These are phyloP conservation scores for Cyanocitta stelleri DNA, from an alignment of 2,113 vertebrate genomes.

Conservation along the genomic window DNA sequence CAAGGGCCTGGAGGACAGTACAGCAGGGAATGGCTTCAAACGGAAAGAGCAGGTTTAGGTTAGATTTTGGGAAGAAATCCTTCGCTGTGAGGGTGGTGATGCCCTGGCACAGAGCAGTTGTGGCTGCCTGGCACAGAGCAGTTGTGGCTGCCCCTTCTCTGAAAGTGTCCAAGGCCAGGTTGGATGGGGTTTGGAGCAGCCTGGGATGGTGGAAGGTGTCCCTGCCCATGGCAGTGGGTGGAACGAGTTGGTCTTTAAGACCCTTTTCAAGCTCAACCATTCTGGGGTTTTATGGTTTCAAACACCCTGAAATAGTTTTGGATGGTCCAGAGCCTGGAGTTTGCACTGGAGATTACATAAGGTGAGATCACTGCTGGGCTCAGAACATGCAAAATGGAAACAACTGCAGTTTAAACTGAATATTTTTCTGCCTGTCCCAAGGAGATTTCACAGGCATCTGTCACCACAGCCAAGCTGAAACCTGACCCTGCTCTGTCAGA, in stretches of 20 bases:
- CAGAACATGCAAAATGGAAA: not conserved
- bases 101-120: not conserved
- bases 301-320: not conserved
- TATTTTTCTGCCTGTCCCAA: not conserved
- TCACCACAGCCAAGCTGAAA: slow-evolving; percentile 4
- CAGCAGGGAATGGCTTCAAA: not conserved
- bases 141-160: not conserved
- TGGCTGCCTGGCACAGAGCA: not conserved
- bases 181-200: not conserved
- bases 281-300: not conserved
- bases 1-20: not conserved
- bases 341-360: not conserved
- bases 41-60: not conserved
- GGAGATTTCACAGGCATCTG: slow-evolving; percentile 24
- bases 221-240: not conserved
- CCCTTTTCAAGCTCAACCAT: not conserved
- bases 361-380: slow-evolving; percentile 53
- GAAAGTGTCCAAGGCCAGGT: not conserved
- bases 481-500: not conserved
- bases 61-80: not conserved
- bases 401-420: not conserved
- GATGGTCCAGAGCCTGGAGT: not conserved
- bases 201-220: not conserved
- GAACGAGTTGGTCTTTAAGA: fast-evolving
- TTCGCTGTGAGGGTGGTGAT: not conserved